A percentile compares a stretch with the other conserved stretches of the same genome.
Evolutionary conservation across 2,113 vertebrate species (phyloP).

Genomic region (Phalacrocorax aristotelis): DNA sequence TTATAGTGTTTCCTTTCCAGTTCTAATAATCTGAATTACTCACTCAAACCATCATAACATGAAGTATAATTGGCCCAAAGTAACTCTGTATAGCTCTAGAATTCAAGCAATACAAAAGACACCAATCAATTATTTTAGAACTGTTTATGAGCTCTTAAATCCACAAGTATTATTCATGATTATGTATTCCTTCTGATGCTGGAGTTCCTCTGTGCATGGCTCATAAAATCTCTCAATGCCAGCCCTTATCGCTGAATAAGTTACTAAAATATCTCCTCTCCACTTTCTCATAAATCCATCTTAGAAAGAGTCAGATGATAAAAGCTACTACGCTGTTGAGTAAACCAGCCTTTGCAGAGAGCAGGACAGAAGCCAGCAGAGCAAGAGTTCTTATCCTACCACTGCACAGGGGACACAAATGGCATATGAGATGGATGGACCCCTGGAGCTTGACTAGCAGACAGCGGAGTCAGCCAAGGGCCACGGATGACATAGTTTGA

Average conservation of each 20-base stretch:
- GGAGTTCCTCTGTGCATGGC: neutral
- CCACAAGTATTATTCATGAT: neutral
- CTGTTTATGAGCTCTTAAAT: neutral
- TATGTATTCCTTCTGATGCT: neutral
- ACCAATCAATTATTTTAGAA: neutral
- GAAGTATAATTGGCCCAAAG: neutral
- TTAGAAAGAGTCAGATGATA: neutral
- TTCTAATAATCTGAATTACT: neutral
- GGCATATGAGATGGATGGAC: fast-evolving
- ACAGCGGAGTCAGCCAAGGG: neutral
- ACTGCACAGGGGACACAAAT: neutral
- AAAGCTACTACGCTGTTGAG: neutral
- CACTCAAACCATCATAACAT: neutral
- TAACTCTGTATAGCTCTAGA: neutral
- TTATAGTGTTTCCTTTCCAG: neutral
- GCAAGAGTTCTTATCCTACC: neutral
- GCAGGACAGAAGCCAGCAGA: neutral
- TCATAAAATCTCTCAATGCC: neutral
- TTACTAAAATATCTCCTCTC: neutral
- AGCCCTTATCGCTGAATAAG: neutral
- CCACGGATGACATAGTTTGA: neutral
- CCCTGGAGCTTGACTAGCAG: neutral
- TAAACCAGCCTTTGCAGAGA: neutral
- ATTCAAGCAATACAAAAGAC: neutral
- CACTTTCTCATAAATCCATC: neutral